Conservation (phyloP, 2,113 vertebrate genomes). For the Tamias sibiricus region DNA sequence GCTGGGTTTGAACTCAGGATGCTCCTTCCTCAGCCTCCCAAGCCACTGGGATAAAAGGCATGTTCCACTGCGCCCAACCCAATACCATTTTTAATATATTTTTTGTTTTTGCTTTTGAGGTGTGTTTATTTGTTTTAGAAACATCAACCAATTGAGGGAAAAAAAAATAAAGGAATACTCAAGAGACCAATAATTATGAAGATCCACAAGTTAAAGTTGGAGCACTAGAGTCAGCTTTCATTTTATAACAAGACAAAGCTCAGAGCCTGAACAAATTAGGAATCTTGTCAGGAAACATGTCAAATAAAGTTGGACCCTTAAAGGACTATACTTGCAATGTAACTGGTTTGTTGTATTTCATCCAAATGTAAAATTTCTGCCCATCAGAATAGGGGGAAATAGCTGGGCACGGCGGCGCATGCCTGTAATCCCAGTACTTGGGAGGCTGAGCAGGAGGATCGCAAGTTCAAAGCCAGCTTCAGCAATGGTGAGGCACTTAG, state of each 20-base stretch:
- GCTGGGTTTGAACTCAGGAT: no score
- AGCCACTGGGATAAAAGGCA: no score
- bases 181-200: background rate
- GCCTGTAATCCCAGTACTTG: no score
- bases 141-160: background rate
- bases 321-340: background rate
- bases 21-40: no score
- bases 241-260: background rate
- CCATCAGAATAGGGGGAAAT: background rate
- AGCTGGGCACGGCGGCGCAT: no score
- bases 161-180: background rate
- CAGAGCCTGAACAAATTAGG: background rate
- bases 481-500: no score
- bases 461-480: no score
- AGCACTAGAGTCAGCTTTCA: background rate
- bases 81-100: background rate
- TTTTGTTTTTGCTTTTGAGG: background rate
- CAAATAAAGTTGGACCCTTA: background rate
- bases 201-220: background rate
- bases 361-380: conserved; percentile 2
- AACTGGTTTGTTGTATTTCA: background rate
- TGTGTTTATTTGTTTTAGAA: background rate
- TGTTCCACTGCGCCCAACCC: no score
- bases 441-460: no score
- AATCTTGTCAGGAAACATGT: background rate